These are phyloP conservation scores for Neuroterus valhalla DNA, from an alignment of 1,140 invertebrate genomes.

Conservation along the genomic window DNA sequence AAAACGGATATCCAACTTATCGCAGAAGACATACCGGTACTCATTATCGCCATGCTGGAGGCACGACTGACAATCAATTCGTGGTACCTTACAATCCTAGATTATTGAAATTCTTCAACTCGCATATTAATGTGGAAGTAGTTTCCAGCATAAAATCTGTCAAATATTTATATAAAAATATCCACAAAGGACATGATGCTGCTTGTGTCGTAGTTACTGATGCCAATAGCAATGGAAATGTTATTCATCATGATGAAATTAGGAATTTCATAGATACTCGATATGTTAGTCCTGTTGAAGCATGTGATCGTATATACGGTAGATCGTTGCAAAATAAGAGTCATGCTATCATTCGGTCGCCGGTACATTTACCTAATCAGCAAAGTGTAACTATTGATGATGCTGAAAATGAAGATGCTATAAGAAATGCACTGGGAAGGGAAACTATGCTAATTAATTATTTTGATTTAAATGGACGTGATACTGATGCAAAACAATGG, in stretches of 20 bases:
- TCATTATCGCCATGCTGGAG: not conserved
- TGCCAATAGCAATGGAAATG: not conserved
- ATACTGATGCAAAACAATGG: constrained; percentile 30
- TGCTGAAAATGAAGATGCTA: not conserved
- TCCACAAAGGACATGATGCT: constrained; percentile 38
- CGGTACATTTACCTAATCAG: too few species aligned
- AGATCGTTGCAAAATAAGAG: too few species aligned
- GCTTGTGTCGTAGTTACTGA: constrained; percentile 26
- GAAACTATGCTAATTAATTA: constrained; percentile 35
- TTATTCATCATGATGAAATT: constrained; percentile 35
- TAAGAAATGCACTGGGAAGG: constrained; percentile 12
- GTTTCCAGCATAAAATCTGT: constrained; percentile 39
- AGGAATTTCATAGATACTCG: constrained; percentile 31
- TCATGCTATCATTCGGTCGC: too few species aligned
- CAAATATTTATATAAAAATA: constrained; percentile 39
- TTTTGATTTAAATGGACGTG: constrained; percentile 36
- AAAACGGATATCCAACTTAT: not conserved
- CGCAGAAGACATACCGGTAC: not conserved
- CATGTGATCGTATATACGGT: too few species aligned
- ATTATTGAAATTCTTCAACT: not conserved
- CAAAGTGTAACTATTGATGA: too few species aligned
- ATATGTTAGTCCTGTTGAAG: constrained; percentile 32
- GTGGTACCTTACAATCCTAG: constrained; percentile 16
- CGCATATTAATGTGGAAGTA: constrained; percentile 37
- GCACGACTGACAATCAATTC: not conserved